These are phyloP conservation scores for Sciurus carolinensis DNA, from an alignment of 2,797 vertebrate species.

Conservation along the genomic window DNA sequence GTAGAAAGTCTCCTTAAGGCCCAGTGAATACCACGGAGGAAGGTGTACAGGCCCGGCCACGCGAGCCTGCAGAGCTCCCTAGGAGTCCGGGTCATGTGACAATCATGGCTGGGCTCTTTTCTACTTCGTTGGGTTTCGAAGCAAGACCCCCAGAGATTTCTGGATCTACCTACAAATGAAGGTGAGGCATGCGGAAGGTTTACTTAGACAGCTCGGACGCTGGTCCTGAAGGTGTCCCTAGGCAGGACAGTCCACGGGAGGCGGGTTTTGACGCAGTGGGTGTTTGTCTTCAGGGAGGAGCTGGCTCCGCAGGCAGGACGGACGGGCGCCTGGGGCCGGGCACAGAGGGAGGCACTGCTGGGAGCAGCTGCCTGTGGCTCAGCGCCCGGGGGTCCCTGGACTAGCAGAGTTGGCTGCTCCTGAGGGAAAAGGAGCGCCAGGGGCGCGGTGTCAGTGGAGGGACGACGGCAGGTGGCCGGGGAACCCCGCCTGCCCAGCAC, in stretches of 20 bases:
- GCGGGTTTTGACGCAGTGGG: background rate
- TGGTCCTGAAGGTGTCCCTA: background rate
- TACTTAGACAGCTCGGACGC: background rate
- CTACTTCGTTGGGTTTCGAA: background rate
- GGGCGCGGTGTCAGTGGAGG: background rate
- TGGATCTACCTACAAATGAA: background rate
- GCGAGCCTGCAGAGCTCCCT: background rate
- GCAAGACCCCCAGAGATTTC: background rate
- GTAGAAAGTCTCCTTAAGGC: background rate
- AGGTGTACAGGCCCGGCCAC: background rate
- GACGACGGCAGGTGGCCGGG: background rate
- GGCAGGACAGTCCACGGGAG: background rate
- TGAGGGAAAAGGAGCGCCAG: background rate
- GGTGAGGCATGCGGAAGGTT: background rate
- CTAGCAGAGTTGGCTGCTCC: background rate
- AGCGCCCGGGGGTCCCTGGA: background rate
- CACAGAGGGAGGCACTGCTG: background rate
- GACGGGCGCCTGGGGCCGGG: background rate
- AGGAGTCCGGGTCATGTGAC: background rate
- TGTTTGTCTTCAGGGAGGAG: background rate
- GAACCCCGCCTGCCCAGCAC: fast-evolving
- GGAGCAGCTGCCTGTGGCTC: background rate
- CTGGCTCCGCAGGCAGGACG: no score
- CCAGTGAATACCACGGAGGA: background rate
- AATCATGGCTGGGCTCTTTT: background rate